These are phyloP conservation scores for Hucho hucho DNA, from an alignment of 2,113 vertebrate genomes.

Conservation along the genomic window DNA sequence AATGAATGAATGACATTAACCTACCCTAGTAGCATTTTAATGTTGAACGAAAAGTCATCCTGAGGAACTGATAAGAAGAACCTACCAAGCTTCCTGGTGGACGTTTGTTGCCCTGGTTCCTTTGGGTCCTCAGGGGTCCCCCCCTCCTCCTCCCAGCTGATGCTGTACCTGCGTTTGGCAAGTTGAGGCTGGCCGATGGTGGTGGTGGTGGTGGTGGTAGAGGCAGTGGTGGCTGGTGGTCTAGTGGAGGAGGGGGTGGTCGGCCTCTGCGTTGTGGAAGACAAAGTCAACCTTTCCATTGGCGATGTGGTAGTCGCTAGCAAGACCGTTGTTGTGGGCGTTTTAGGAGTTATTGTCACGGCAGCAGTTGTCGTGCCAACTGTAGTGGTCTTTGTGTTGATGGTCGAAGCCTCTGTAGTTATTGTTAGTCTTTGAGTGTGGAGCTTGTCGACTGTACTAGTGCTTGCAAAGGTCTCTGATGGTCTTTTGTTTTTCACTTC, in stretches of 20 bases:
- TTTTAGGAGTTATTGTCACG: not conserved
- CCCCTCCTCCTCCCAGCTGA: conserved; percentile 61
- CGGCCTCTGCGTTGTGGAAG: conserved; percentile 17
- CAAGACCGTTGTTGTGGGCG: conserved; percentile 7
- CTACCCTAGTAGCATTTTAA: not conserved
- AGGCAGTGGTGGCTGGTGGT: not conserved
- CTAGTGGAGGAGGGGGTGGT: conserved; percentile 16
- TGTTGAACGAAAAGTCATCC: not conserved
- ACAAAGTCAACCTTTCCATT: conserved; percentile 16
- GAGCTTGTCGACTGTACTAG: conserved; percentile 1
- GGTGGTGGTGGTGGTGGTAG: conserved; percentile 25
- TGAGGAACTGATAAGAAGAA: not conserved
- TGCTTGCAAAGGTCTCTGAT: conserved; percentile 9
- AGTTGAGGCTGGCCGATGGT: conserved; percentile 8
- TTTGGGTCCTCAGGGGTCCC: conserved; percentile 18
- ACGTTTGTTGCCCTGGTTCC: conserved; percentile 40
- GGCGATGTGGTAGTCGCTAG: conserved; percentile 4
- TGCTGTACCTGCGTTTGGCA: conserved; percentile 58
- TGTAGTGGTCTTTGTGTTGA: not conserved
- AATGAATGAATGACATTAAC: conserved; percentile 17
- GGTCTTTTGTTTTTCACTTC: conserved; percentile 15
- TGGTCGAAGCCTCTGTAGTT: conserved; percentile 4
- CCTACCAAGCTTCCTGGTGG: conserved; percentile 54
- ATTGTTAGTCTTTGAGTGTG: not conserved
- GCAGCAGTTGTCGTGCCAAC: conserved; percentile 21